Evolutionary conservation across 1,140 invertebrate species (phyloP).

Genomic region (Temnothorax curvispinosus): DNA sequence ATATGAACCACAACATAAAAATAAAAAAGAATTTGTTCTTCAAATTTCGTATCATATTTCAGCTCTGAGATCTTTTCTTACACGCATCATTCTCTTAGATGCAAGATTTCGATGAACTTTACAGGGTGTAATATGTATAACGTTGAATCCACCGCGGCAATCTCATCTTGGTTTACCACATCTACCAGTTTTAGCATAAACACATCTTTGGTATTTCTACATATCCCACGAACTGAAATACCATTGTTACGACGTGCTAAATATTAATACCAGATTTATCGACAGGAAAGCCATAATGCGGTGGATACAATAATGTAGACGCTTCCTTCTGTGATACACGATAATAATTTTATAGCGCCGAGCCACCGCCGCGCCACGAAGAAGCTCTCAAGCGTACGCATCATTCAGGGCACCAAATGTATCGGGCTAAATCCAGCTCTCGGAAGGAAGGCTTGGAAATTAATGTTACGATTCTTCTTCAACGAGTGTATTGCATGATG

Average conservation of each 20-base stretch:
- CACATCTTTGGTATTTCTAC: conserved; percentile 9
- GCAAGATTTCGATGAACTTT: background rate
- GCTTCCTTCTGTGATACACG: background rate
- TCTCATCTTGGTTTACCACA: conserved; percentile 8
- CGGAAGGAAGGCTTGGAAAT: conserved; percentile 31
- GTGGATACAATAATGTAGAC: background rate
- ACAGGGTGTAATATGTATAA: background rate
- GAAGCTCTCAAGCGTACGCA: conserved; percentile 40
- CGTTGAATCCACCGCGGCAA: background rate
- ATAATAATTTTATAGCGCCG: conserved; percentile 47
- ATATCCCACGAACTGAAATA: background rate
- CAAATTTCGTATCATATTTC: background rate
- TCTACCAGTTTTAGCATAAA: conserved; percentile 21
- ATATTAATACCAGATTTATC: conserved; percentile 2
- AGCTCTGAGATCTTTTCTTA: background rate
- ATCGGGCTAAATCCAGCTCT: conserved; percentile 46
- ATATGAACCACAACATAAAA: background rate
- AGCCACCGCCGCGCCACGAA: background rate
- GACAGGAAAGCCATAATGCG: background rate
- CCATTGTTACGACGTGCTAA: background rate
- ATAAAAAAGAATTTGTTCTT: background rate
- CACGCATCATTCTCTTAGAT: conserved; percentile 13
- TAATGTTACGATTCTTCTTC: conserved; percentile 30
- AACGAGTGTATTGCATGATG: conserved; percentile 10
- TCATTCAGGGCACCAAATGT: conserved; percentile 33